Evolutionary conservation across 2,888 invertebrate genomes (phyloP).

Genomic region (Melanostoma mellinum): DNA sequence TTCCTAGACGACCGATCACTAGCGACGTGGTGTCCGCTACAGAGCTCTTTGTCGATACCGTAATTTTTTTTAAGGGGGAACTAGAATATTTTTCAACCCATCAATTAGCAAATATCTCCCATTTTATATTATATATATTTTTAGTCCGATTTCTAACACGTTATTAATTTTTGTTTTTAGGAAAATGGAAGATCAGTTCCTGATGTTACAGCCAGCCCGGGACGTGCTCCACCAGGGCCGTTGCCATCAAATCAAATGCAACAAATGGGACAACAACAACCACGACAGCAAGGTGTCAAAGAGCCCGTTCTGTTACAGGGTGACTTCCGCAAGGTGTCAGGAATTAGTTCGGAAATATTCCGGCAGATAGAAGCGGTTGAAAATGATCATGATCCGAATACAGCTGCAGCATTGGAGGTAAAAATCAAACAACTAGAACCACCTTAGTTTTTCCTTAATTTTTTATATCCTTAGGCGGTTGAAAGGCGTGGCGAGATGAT

Average conservation of each 20-base stretch:
- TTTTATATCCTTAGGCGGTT: constrained; percentile 85
- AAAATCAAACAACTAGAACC: constrained; percentile 66
- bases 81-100: too few relatives aligned
- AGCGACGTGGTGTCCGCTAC: too few relatives aligned
- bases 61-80: too few relatives aligned
- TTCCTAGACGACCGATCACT: too few relatives aligned
- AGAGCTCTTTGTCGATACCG: too few relatives aligned
- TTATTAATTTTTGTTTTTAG: constrained; percentile 81
- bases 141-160: background rate
- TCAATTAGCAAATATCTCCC: too few relatives aligned
- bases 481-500: constrained; percentile 97
- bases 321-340: constrained; percentile 97
- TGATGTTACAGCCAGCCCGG: constrained; percentile 94
- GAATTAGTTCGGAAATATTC: constrained; percentile 97
- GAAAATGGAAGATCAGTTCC: constrained; percentile 95
- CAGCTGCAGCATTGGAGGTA: constrained; percentile 94
- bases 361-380: constrained; percentile 98
- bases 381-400: constrained; percentile 96
- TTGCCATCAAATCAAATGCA: constrained; percentile 84
- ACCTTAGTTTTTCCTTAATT: background rate
- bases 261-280: constrained; percentile 81
- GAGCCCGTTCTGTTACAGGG: constrained; percentile 93
- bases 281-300: constrained; percentile 81
- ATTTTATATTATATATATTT: too few relatives aligned
- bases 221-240: constrained; percentile 89